Evolutionary conservation across 2,888 invertebrate genomes (phyloP).

Genomic region (Alloscopus bannaensis): DNA sequence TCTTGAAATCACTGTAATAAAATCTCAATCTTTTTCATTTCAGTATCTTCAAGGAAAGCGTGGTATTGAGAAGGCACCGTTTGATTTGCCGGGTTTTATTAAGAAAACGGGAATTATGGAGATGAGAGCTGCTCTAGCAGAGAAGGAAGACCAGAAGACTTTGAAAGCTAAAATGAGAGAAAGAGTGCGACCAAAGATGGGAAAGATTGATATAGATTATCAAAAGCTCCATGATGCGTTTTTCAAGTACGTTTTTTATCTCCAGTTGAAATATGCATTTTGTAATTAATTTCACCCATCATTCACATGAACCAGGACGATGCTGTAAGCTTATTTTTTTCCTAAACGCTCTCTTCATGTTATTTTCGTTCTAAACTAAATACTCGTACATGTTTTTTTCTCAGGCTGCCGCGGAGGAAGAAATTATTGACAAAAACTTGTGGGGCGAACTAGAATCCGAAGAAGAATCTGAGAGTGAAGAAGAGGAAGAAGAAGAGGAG

Average conservation of each 20-base stretch:
- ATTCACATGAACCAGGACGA: constrained; percentile 81
- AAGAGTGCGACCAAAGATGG: constrained; percentile 96
- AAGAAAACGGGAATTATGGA: constrained; percentile 99
- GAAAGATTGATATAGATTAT: constrained; percentile 99
- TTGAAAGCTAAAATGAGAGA: constrained; percentile 98
- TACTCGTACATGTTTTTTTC: not conserved
- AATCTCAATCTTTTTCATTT: not conserved
- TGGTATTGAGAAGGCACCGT: constrained; percentile 99
- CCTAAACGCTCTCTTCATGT: not conserved
- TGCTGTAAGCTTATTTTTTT: constrained; percentile 58
- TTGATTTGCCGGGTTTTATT: constrained; percentile 98
- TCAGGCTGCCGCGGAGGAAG: constrained; percentile 78
- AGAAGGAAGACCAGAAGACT: constrained; percentile 96
- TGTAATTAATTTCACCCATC: constrained; percentile 98
- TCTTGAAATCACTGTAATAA: no score
- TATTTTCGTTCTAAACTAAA: no score
- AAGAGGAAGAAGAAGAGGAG: constrained; percentile 79
- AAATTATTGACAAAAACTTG: constrained; percentile 92
- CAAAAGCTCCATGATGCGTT: constrained; percentile 99
- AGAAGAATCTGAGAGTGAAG: constrained; percentile 81
- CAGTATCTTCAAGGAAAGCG: constrained; percentile 95
- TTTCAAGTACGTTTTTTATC: constrained; percentile 82
- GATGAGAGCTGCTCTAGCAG: constrained; percentile 98
- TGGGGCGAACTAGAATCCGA: constrained; percentile 98
- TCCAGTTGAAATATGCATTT: constrained; percentile 79